Evolutionary conservation across 2,888 invertebrate genomes (phyloP), one percentile per base, ranked within the genome.

Genomic region (Drosophila cognata): DNA sequence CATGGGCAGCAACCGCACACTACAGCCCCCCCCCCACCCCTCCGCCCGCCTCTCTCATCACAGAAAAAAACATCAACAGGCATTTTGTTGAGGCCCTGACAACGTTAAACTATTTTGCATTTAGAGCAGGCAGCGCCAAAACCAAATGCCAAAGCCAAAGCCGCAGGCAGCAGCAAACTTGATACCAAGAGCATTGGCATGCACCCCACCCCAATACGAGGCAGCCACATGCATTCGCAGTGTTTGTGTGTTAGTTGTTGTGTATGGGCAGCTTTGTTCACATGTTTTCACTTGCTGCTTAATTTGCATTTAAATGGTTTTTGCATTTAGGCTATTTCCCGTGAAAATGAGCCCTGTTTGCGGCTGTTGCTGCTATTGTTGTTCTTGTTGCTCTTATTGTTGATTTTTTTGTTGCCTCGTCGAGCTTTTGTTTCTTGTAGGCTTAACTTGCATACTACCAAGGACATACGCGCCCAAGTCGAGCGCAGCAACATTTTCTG

Each of bases 281-380:
- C 89, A 90, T 91, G 90, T 91, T 91, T 91, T 88, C 92, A 91
- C 89, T 91, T 90, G 89, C 87, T 85, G 85, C 80, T 88, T 92
- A 91, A 91, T 91, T 91, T 91, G 91, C 91, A 91, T 91, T 91
- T 92, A 91, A 91, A 92, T 91, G 90, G 91, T 90, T 91, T 91
- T 91, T 91, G 80, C 90, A 91, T 89, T 90, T 90, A 84, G 85
- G 87, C 90, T 82, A 91, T 90, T 91, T 92, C 91, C 91, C 86
- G 86, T 91, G 88, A 88, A 92, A 91, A 92, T 91, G 90, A 89
- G 87, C 87, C 87, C 84, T 82, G 81, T 82, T 83, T 77, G 70
- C 56, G 57, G 67, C 61, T 77, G 59, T 62, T 70, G 38, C 38
- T 76, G 75, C 81, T 83, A 56, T 51, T 56, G 35, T 38, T 65